A percentile compares a stretch with the other conserved stretches of the same genome.
Evolutionary conservation across 2,797 vertebrate species (phyloP).

Genomic region (Pangasius krempfi): DNA sequence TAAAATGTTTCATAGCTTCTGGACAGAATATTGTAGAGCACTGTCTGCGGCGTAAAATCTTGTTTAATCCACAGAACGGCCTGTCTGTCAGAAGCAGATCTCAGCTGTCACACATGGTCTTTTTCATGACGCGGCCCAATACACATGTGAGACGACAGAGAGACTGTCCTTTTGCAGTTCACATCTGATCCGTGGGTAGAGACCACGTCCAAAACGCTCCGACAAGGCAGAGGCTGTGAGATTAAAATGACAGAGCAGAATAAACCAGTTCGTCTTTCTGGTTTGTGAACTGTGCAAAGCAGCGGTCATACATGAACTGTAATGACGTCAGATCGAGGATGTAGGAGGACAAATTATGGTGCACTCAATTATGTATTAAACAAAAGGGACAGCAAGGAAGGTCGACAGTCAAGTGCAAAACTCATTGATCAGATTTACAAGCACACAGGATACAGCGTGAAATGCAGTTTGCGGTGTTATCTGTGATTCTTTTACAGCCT

Average conservation of each 20-base stretch:
- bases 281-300: not conserved
- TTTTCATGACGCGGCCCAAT: conserved; percentile 13
- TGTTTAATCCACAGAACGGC: not conserved
- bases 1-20: not conserved
- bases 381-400: conserved; percentile 15
- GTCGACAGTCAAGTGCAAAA: conserved; percentile 16
- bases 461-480: not conserved
- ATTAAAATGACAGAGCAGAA: conserved; percentile 13
- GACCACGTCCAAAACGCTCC: not conserved
- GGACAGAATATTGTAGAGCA: not conserved
- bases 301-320: not conserved
- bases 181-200: conserved; percentile 6
- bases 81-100: conserved; percentile 27
- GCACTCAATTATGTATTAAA: conserved; percentile 34
- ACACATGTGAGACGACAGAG: conserved; percentile 8
- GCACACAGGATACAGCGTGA: not conserved
- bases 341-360: not conserved
- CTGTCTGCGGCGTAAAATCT: not conserved
- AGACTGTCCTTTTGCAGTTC: conserved; percentile 28
- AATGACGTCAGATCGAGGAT: not conserved
- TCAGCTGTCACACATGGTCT: conserved; percentile 14
- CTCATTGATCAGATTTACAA: conserved; percentile 39
- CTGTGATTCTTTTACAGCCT: not conserved
- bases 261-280: not conserved
- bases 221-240: not conserved